phyloP scores from a whole-genome alignment of 2,888 invertebrate genomes.

The Liodrosophila aerea region DNA sequence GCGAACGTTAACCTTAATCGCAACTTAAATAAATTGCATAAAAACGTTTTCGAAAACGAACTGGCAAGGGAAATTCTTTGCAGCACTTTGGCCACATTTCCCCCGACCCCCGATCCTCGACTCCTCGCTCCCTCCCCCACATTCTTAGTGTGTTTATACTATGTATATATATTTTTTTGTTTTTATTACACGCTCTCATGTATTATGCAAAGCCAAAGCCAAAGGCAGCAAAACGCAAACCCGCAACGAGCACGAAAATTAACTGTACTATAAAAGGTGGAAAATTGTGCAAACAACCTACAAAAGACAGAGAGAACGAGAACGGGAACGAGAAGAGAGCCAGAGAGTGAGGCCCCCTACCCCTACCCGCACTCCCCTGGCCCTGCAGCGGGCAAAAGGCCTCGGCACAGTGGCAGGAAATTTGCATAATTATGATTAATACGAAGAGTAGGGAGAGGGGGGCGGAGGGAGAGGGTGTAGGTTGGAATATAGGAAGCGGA shows the following conservation, averaged over 20 bases:
- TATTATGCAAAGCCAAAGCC: conserved; percentile 45
- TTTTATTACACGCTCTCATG: conserved; percentile 47
- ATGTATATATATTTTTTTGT: conserved; percentile 15
- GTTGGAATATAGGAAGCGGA: not conserved
- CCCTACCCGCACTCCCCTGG: not conserved
- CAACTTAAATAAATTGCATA: conserved; percentile 67
- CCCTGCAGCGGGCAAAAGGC: conserved; percentile 12
- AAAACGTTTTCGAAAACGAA: conserved; percentile 64
- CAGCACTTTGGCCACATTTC: conserved; percentile 36
- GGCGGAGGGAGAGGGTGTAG: not conserved
- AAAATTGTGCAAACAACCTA: conserved; percentile 79
- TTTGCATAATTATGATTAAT: conserved; percentile 80
- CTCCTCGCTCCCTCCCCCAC: not conserved
- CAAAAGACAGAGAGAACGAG: conserved; percentile 14
- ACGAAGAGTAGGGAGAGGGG: conserved; percentile 28
- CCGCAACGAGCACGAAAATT: conserved; percentile 70
- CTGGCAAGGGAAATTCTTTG: conserved; percentile 57
- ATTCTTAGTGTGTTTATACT: not conserved
- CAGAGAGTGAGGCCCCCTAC: conserved; percentile 13
- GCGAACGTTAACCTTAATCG: conserved; percentile 50
- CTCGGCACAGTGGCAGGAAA: conserved; percentile 49
- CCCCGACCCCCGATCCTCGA: not conserved
- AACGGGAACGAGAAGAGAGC: too few species aligned
- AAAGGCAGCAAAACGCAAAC: conserved; percentile 31
- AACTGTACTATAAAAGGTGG: conserved; percentile 79